Evolutionary conservation across 2,888 invertebrate genomes (phyloP), one percentile per base, ranked within the genome.

Genomic region (Mythimna albipuncta): DNA sequence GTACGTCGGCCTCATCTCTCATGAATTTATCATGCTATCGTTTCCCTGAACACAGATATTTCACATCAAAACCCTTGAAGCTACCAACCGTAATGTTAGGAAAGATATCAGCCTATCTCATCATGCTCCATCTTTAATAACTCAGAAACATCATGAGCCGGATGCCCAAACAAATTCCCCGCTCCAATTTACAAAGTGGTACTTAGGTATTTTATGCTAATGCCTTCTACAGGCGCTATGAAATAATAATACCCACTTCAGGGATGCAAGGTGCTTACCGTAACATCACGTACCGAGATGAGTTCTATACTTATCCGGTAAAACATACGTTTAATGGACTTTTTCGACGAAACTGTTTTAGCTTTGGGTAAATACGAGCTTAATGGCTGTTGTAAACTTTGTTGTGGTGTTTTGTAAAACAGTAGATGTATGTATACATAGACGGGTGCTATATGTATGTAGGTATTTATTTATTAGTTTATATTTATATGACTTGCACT

Each of bases 191-290:
- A 83, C 84, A 80, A 84, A 91, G 89, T 89, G 88, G 83, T 82
- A 76, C 88, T 88, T 82, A 78, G 86, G 89, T 91, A 91, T 91
- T 93, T 93, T 93, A 93, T 93, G 93, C 89, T 93, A 93, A 93
- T 92, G 87, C 88, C 84, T 89, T 88, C 89, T 87, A 88, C 87
- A 82, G 89, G 87, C 85, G 88, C 86, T 91, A 90, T 93, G 89
- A 93, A 93, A 93, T 93, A 92, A 93, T 93, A 93, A 93, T 91
- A 89, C 78, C 83, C 84, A 87, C 88, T 87, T 81, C 79, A 72
- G 82, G 85, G 88, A 67, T 83, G 58, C 64, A 38, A 75, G 64
- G 83, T 84, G 80, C 80, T 87, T 59, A 71, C 71, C 73, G 54
- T 77, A 74, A 77, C 69, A 76, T 73, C 79, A 84, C 87, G 86